phyloP scores from a whole-genome alignment of 1,140 invertebrate species.

The Camponotus vicinus region DNA sequence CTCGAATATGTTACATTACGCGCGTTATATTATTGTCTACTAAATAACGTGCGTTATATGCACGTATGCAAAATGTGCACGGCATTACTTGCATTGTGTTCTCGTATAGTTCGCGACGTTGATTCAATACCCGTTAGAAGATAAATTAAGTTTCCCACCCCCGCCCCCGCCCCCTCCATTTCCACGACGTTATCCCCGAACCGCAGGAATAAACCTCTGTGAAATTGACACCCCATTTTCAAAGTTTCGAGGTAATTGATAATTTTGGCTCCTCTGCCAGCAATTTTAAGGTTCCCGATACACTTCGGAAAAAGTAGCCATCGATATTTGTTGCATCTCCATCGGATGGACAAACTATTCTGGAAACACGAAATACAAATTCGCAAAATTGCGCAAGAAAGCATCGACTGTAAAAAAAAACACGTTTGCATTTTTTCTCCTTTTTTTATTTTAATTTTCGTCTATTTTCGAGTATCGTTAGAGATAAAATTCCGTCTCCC shows the following conservation, averaged over 20 bases:
- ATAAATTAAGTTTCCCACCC: slow-evolving; percentile 26
- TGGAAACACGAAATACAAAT: background rate
- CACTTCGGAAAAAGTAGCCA: background rate
- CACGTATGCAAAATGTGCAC: background rate
- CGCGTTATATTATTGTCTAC: background rate
- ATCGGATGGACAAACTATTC: background rate
- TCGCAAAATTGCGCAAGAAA: background rate
- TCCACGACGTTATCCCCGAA: slow-evolving; percentile 22
- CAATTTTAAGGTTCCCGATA: too few relatives aligned
- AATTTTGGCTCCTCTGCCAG: too few relatives aligned
- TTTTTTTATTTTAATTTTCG: background rate
- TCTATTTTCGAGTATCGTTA: background rate
- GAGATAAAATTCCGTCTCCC: background rate
- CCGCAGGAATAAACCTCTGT: background rate
- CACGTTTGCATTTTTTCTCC: background rate
- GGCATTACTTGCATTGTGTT: slow-evolving; percentile 5
- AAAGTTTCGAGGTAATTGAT: too few relatives aligned
- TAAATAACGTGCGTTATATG: slow-evolving; percentile 38
- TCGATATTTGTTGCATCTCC: background rate
- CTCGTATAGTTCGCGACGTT: slow-evolving; percentile 1
- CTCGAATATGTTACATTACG: slow-evolving; percentile 16
- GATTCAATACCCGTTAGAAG: slow-evolving; percentile 46
- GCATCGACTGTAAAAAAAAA: background rate
- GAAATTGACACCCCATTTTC: too few relatives aligned
- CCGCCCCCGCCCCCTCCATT: background rate